Evolutionary conservation across 37 sponge, comb jelly and placozoan species (phyloP).

Genomic region (Eunapius fragilis): DNA sequence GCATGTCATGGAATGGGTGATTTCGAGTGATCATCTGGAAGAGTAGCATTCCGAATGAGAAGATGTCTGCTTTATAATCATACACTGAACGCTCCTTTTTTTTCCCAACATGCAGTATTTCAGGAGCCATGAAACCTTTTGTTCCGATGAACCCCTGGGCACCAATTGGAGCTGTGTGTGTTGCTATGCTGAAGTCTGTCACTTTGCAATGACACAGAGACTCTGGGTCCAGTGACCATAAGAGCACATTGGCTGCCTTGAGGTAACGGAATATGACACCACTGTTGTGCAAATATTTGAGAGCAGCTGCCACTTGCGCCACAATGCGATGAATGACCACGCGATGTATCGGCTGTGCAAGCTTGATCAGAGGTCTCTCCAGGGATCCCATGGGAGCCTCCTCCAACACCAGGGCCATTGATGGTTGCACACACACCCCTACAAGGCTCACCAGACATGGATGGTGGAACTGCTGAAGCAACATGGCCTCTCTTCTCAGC

Average conservation of each 20-base stretch:
- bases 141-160: constrained; percentile 74
- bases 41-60: constrained; percentile 87
- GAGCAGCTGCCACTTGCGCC: constrained; percentile 81
- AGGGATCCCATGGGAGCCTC: constrained; percentile 87
- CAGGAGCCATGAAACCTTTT: constrained; percentile 91
- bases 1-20: constrained; percentile 67
- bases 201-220: constrained; percentile 83
- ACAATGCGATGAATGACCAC: constrained; percentile 76
- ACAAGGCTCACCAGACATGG: constrained; percentile 86
- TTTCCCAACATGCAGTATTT: constrained; percentile 75
- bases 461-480: constrained; percentile 76
- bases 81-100: constrained; percentile 75
- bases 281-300: constrained; percentile 75
- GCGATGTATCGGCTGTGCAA: constrained; percentile 59
- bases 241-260: constrained; percentile 89
- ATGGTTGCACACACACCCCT: constrained; percentile 75
- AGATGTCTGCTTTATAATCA: constrained; percentile 83
- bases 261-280: constrained; percentile 87
- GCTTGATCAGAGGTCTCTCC: constrained; percentile 61
- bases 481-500: constrained; percentile 69
- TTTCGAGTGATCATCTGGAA: constrained; percentile 82
- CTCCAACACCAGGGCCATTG: constrained; percentile 89
- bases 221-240: constrained; percentile 83
- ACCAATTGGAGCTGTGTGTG: constrained; percentile 75
- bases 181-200: constrained; percentile 89